Percentiles rank a stretch among this genome's conserved stretches.
phyloP scores from a whole-genome alignment of 2,888 invertebrate species.

The Erebia epiphron region DNA sequence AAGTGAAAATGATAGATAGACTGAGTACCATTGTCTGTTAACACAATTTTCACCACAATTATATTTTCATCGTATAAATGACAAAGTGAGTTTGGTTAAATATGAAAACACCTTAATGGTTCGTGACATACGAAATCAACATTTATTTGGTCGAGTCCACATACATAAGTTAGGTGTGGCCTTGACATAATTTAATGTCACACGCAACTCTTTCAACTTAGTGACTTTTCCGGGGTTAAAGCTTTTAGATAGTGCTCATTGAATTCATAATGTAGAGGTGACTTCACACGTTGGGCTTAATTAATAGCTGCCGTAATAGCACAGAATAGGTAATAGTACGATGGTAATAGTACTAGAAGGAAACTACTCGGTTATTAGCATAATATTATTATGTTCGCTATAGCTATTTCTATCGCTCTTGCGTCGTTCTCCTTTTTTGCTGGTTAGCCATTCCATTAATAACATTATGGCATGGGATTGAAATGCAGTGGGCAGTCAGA shows the following conservation, averaged over 20 bases:
- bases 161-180: slow-evolving; percentile 30
- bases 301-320: not conserved
- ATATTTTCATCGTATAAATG: not conserved
- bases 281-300: not conserved
- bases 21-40: too few relatives aligned
- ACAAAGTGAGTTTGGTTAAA: slow-evolving; percentile 1
- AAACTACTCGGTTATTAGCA: too few relatives aligned
- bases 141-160: slow-evolving; percentile 32
- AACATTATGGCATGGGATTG: too few relatives aligned
- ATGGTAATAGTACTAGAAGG: too few relatives aligned
- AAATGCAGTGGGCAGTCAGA: too few relatives aligned
- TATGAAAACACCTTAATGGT: slow-evolving; percentile 5
- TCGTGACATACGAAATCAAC: slow-evolving; percentile 21
- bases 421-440: too few relatives aligned
- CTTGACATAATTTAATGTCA: slow-evolving; percentile 33
- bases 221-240: slow-evolving; percentile 15
- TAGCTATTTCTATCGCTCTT: too few relatives aligned
- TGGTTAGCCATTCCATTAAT: too few relatives aligned
- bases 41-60: too few relatives aligned
- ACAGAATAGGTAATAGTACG: too few relatives aligned
- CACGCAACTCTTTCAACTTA: slow-evolving; percentile 29
- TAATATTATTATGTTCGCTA: too few relatives aligned
- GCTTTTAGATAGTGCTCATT: slow-evolving; percentile 16
- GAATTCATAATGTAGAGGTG: not conserved
- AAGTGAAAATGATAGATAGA: too few relatives aligned